A percentile compares a stretch with the other conserved stretches of the same genome.
These are phyloP conservation scores for Lycaon pictus DNA, from an alignment of 2,113 vertebrate genomes.

Conservation along the genomic window DNA sequence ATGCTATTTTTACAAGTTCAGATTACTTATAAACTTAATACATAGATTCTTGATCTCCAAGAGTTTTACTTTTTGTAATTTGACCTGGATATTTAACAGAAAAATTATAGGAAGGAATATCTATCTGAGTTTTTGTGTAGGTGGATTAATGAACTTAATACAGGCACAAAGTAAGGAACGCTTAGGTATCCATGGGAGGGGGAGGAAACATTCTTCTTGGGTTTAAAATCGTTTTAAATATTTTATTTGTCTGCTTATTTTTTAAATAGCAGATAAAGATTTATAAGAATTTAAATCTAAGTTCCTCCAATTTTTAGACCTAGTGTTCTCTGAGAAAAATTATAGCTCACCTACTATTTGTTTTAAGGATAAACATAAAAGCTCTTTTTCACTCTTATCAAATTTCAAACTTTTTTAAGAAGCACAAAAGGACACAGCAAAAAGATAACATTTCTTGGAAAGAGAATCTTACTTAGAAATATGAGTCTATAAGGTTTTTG, in stretches of 20 bases:
- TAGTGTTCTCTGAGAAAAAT: background rate
- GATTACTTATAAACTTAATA: background rate
- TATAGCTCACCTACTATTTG: background rate
- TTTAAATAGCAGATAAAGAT: constrained; percentile 53
- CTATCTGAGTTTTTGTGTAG: constrained; percentile 37
- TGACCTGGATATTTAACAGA: constrained; percentile 8
- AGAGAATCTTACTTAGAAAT: constrained; percentile 23
- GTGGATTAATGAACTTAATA: constrained; percentile 50
- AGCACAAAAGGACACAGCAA: constrained; percentile 39
- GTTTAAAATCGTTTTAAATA: background rate
- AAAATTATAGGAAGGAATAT: constrained; percentile 50
- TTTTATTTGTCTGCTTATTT: constrained; percentile 46
- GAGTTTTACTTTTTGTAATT: constrained; percentile 31
- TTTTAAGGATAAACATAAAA: background rate
- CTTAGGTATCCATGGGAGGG: background rate
- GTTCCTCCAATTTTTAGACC: background rate
- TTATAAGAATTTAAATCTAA: background rate
- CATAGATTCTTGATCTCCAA: background rate
- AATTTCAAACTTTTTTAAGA: constrained; percentile 15
- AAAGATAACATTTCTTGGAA: constrained; percentile 42
- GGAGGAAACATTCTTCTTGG: constrained; percentile 11
- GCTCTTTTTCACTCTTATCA: background rate
- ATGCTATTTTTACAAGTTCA: constrained; percentile 25
- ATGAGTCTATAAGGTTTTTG: background rate
- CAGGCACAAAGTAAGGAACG: background rate